A percentile compares a stretch with the other conserved stretches of the same genome.
Conservation (phyloP, 64 coral and sea anemone species). For the Dendrophyllia cribrosa region DNA sequence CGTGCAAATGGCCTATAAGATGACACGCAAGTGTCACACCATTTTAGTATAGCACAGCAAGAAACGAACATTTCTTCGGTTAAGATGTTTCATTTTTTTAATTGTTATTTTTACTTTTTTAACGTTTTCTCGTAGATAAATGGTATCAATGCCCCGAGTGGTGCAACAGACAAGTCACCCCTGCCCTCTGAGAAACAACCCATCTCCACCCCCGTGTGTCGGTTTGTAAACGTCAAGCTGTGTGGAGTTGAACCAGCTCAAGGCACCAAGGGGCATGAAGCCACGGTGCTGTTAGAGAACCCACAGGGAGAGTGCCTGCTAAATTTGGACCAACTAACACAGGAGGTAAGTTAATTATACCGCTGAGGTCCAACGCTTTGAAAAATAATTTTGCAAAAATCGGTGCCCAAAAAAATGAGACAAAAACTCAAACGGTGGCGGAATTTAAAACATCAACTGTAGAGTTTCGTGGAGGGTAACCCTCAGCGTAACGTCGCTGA, state of each 20-base stretch:
- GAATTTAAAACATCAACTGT: no score
- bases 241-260: slow-evolving; percentile 70
- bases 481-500: no score
- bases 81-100: no score
- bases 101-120: not conserved
- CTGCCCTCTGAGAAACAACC: slow-evolving; percentile 28
- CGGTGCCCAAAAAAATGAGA: no score
- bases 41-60: no score
- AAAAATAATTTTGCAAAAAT: no score
- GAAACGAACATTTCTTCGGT: no score
- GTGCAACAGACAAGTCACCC: slow-evolving; percentile 28
- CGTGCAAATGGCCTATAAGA: no score
- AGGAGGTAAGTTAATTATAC: slow-evolving; percentile 48
- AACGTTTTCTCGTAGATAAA: not conserved
- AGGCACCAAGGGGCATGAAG: slow-evolving; percentile 71
- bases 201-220: slow-evolving; percentile 76
- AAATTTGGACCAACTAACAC: slow-evolving; percentile 44
- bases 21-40: no score
- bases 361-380: not conserved
- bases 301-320: slow-evolving; percentile 81
- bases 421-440: no score
- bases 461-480: no score
- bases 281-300: slow-evolving; percentile 88
- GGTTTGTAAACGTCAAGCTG: slow-evolving; percentile 88
- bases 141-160: not conserved